Conservation (phyloP, 2,113 vertebrate genomes). For the Oryzias melastigma region DNA sequence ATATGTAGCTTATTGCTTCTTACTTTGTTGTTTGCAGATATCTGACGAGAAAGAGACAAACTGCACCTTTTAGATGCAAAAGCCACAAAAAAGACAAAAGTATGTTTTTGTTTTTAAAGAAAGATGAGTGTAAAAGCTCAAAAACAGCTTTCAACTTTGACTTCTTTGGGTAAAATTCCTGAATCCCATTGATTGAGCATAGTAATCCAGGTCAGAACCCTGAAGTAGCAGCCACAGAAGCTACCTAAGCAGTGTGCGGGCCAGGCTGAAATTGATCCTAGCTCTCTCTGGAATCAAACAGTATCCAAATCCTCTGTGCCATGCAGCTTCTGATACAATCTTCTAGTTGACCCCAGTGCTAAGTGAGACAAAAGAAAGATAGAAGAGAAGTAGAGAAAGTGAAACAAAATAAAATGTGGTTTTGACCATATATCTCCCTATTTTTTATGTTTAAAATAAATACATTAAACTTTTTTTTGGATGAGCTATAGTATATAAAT, state of each 20-base stretch:
- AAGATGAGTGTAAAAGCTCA: slow-evolving; percentile 13
- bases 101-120: slow-evolving; percentile 14
- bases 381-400: slow-evolving; percentile 12
- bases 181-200: slow-evolving; percentile 57
- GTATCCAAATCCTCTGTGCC: slow-evolving; percentile 63
- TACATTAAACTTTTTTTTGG: too few relatives aligned
- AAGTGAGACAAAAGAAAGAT: slow-evolving; percentile 19
- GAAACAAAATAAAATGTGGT: background rate
- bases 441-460: too few relatives aligned
- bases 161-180: slow-evolving; percentile 41
- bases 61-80: background rate
- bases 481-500: too few relatives aligned
- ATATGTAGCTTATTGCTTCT: too few relatives aligned
- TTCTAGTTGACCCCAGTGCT: slow-evolving; percentile 55
- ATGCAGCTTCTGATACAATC: slow-evolving; percentile 60
- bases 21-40: background rate
- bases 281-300: slow-evolving; percentile 60
- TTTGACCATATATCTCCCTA: too few relatives aligned
- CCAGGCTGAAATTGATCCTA: slow-evolving; percentile 72
- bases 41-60: background rate
- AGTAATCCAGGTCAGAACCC: slow-evolving; percentile 68
- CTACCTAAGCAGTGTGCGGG: slow-evolving; percentile 54
- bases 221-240: slow-evolving; percentile 59
- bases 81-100: slow-evolving; percentile 8
- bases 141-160: slow-evolving; percentile 33